phyloP scores from a whole-genome alignment of 2,797 vertebrate genomes.

The Perodicticus potto region DNA sequence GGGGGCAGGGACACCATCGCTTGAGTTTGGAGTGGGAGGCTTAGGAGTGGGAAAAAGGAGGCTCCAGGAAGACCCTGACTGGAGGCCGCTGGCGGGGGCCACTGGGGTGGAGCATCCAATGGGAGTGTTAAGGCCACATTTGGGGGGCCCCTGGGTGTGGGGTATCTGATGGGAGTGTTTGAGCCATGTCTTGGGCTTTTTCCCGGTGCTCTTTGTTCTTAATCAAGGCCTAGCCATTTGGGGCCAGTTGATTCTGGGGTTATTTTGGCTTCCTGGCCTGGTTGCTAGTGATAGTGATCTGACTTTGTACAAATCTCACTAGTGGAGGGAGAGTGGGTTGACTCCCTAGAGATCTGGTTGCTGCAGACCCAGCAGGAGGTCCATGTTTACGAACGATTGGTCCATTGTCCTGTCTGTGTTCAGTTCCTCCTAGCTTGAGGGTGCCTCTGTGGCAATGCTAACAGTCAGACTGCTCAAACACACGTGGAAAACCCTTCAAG shows the following conservation, averaged over 20 bases:
- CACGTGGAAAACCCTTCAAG: neutral
- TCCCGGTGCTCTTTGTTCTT: neutral
- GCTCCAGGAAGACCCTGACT: too few relatives aligned
- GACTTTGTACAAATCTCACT: neutral
- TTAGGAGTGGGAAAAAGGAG: neutral
- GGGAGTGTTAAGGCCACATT: too few relatives aligned
- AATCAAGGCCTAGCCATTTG: neutral
- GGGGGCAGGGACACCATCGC: accelerated
- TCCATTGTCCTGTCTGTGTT: neutral
- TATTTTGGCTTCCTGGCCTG: neutral
- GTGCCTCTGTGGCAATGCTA: neutral
- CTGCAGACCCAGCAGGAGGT: neutral
- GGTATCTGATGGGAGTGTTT: too few relatives aligned
- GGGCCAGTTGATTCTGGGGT: accelerated
- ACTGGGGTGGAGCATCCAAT: neutral
- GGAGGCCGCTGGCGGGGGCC: neutral
- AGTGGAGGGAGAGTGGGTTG: neutral
- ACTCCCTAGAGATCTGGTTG: neutral
- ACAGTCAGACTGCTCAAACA: neutral
- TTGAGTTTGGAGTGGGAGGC: neutral
- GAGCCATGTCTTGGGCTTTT: too few relatives aligned
- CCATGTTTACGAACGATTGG: neutral
- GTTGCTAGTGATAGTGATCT: neutral
- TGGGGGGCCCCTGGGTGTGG: too few relatives aligned
- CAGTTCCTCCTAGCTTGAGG: neutral